These are phyloP conservation scores for Gasterosteus nipponicus DNA, from an alignment of 2,113 vertebrate genomes.

Conservation along the genomic window DNA sequence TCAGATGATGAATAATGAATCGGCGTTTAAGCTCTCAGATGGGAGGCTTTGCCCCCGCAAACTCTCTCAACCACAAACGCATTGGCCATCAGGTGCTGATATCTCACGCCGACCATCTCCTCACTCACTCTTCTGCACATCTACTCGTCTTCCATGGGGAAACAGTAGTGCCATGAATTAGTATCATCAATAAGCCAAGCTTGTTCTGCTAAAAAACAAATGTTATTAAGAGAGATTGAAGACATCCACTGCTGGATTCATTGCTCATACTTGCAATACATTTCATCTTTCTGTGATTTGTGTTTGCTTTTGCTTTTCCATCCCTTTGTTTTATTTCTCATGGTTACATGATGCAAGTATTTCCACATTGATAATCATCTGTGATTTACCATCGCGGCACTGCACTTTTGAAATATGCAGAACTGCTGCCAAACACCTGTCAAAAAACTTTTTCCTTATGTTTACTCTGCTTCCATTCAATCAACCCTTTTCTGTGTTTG, in stretches of 20 bases:
- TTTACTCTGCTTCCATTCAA: background rate
- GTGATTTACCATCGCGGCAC: constrained; percentile 18
- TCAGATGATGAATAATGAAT: constrained; percentile 76
- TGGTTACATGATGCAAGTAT: constrained; percentile 49
- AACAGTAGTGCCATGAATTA: constrained; percentile 16
- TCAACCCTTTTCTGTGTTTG: background rate
- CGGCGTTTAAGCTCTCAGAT: constrained; percentile 45
- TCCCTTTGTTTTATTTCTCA: constrained; percentile 18
- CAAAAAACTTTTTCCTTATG: constrained; percentile 4
- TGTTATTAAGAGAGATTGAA: constrained; percentile 11
- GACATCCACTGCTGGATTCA: background rate
- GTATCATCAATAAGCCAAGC: constrained; percentile 43
- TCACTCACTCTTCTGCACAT: constrained; percentile 4
- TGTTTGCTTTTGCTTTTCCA: constrained; percentile 24
- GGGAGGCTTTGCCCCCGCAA: constrained; percentile 61
- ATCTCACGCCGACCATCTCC: constrained; percentile 11
- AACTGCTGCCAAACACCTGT: constrained; percentile 34
- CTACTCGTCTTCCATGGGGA: constrained; percentile 20
- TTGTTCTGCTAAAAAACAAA: constrained; percentile 37
- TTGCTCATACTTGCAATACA: constrained; percentile 18
- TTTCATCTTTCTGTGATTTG: constrained; percentile 10
- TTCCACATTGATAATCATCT: constrained; percentile 44
- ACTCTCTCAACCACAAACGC: constrained; percentile 64
- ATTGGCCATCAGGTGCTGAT: constrained; percentile 62
- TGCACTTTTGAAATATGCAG: background rate